These are phyloP conservation scores for Rotaria socialis DNA, from an alignment of 2,888 invertebrate genomes.

Conservation along the genomic window DNA sequence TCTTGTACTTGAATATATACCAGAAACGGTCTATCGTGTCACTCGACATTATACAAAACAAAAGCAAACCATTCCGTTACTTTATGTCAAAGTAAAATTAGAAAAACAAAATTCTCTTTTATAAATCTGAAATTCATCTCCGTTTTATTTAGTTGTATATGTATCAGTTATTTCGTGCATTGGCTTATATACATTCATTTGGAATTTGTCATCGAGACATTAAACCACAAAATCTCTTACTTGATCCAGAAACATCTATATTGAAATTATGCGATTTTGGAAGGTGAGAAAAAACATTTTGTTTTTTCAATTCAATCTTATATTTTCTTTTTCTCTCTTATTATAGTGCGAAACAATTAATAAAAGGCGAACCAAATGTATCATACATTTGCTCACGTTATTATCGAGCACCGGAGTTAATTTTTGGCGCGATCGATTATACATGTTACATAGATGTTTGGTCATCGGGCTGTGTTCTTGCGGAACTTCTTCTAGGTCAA, in stretches of 20 bases:
- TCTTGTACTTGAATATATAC: constrained; percentile 99
- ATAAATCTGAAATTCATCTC: too few relatives aligned
- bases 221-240: constrained; percentile 94
- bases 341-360: constrained; percentile 81
- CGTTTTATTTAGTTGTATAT: constrained; percentile 72
- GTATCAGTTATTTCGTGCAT: constrained; percentile 98
- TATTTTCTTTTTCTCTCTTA: too few relatives aligned
- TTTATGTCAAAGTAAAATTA: constrained; percentile 77
- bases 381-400: constrained; percentile 99
- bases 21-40: constrained; percentile 99
- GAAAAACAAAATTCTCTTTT: not conserved
- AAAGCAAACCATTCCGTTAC: constrained; percentile 98
- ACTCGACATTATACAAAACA: constrained; percentile 99
- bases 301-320: too few relatives aligned
- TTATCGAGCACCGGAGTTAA: constrained; percentile 96
- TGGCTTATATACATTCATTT: constrained; percentile 96
- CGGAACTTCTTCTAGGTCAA: constrained; percentile 90
- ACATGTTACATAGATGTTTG: constrained; percentile 88
- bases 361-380: constrained; percentile 93
- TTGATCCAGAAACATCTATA: constrained; percentile 94
- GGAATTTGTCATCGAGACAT: constrained; percentile 99
- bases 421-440: constrained; percentile 97
- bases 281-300: constrained; percentile 54
- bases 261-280: constrained; percentile 98
- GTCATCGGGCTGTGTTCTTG: constrained; percentile 97